A percentile compares a stretch with the other conserved stretches of the same genome.
These are phyloP conservation scores for Hetaerina titia DNA, from an alignment of 2,888 invertebrate genomes.

Conservation along the genomic window DNA sequence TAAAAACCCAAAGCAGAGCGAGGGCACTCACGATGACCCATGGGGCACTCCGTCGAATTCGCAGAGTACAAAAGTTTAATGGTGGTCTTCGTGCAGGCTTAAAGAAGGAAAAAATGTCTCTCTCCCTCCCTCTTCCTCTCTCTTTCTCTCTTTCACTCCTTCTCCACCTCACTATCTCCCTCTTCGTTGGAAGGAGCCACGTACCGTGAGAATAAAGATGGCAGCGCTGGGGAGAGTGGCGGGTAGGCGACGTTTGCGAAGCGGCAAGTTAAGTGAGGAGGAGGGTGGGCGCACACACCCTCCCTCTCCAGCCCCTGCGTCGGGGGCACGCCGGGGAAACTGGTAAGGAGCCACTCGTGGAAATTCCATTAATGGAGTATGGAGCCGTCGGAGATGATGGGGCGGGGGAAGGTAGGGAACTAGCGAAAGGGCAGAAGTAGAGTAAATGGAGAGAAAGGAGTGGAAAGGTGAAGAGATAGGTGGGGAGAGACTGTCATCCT, in stretches of 20 bases:
- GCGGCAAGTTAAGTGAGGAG: neutral
- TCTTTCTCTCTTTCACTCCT: neutral
- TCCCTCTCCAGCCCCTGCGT: too few relatives aligned
- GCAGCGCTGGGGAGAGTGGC: neutral
- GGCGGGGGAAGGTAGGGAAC: neutral
- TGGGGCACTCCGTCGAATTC: neutral
- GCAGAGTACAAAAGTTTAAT: neutral
- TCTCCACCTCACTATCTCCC: neutral
- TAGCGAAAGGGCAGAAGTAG: neutral
- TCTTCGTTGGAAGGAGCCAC: neutral
- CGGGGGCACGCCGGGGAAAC: neutral
- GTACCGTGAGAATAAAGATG: neutral
- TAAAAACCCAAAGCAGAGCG: neutral
- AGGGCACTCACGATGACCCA: neutral
- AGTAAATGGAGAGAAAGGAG: neutral
- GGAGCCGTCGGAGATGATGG: neutral
- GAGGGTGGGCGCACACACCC: neutral
- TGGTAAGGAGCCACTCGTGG: neutral
- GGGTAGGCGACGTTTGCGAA: neutral
- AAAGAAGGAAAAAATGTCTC: neutral
- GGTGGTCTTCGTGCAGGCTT: neutral
- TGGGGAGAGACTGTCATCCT: neutral
- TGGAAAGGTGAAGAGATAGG: neutral
- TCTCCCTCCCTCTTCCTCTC: neutral
- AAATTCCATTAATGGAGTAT: neutral